Percentiles rank a stretch among this genome's conserved stretches.
phyloP scores from a whole-genome alignment of 2,113 vertebrate genomes.

The Melanerpes aurifrons region DNA sequence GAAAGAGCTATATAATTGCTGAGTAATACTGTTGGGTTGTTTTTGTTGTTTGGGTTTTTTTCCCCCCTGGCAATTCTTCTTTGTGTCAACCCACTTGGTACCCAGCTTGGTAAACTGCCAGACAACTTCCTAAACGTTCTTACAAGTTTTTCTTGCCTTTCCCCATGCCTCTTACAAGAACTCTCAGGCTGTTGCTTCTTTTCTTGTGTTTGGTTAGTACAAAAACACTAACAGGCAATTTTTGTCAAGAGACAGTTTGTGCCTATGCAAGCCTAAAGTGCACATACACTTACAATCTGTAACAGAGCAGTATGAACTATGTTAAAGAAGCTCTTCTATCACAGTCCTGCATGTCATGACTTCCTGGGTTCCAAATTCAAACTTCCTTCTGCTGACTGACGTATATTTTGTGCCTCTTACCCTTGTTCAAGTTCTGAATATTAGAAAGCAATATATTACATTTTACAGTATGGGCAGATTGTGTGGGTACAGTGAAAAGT shows the following conservation, averaged over 20 bases:
- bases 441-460: neutral
- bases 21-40: neutral
- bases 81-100: neutral
- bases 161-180: neutral
- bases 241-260: neutral
- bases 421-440: neutral
- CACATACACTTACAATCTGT: rapidly evolving
- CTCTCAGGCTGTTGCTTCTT: neutral
- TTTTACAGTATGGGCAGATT: neutral
- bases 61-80: neutral
- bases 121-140: neutral
- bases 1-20: neutral
- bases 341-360: rapidly evolving
- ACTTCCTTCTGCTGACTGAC: neutral
- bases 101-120: neutral
- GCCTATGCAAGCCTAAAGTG: neutral
- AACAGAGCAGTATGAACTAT: neutral
- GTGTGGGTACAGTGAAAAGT: neutral
- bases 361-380: neutral
- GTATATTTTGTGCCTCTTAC: neutral
- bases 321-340: neutral
- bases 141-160: neutral
- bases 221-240: neutral
- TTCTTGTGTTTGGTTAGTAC: neutral
- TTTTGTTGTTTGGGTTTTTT: neutral